Conservation (phyloP, 2,113 vertebrate species). For the Myanophis thanlyinensis region DNA sequence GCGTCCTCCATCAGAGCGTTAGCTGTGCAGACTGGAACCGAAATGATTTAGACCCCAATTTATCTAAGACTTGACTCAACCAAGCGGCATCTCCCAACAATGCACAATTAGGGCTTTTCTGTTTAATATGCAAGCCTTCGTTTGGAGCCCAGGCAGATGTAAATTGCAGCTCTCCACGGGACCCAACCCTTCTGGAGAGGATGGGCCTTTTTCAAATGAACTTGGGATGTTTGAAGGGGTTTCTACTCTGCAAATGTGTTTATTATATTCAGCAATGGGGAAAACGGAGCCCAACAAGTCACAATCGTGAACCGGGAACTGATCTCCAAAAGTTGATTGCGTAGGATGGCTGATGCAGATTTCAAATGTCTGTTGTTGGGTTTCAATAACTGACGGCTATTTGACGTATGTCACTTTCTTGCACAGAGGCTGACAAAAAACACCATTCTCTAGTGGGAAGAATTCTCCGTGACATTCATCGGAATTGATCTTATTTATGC, state of each 20-base stretch:
- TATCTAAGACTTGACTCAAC: background rate
- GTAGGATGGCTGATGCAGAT: background rate
- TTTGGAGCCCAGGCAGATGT: background rate
- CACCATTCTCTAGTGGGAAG: background rate
- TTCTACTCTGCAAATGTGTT: background rate
- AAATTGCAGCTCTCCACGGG: background rate
- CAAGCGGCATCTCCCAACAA: background rate
- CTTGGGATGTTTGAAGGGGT: background rate
- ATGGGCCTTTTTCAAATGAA: slow-evolving; percentile 13
- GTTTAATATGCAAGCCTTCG: background rate
- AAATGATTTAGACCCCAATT: background rate
- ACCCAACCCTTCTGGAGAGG: slow-evolving; percentile 2
- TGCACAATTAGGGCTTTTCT: background rate
- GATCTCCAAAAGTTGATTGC: background rate
- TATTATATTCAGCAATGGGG: background rate
- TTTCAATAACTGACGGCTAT: too few species aligned
- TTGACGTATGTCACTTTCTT: background rate
- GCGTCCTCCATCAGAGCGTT: background rate
- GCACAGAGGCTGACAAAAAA: background rate
- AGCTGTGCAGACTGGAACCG: background rate
- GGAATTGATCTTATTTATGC: background rate
- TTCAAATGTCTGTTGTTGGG: background rate
- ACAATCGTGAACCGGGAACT: background rate
- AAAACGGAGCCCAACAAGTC: background rate
- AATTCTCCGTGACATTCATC: background rate